Conservation (phyloP, 2,113 vertebrate genomes). For the Alaudala cheleensis region DNA sequence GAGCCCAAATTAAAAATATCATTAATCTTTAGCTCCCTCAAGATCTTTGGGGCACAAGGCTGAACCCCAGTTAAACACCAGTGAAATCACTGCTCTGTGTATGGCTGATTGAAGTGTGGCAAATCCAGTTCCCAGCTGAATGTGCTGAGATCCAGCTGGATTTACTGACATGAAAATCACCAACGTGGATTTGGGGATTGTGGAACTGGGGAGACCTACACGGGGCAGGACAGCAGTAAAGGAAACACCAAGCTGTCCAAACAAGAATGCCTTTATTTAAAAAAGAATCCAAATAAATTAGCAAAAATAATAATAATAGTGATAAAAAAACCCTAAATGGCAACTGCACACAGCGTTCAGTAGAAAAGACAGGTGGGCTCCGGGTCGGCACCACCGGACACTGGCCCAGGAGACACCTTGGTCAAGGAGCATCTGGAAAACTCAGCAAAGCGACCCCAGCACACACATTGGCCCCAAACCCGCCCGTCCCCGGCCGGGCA, state of each 20-base stretch:
- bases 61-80: neutral
- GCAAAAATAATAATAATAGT: slow-evolving; percentile 82
- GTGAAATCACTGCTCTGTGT: neutral
- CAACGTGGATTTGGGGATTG: neutral
- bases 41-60: neutral
- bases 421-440: slow-evolving; percentile 84
- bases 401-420: slow-evolving; percentile 83
- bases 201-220: neutral
- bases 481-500: neutral
- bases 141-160: neutral
- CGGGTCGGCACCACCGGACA: neutral
- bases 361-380: slow-evolving; percentile 58
- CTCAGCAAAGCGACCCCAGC: slow-evolving; percentile 39
- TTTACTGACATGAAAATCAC: neutral
- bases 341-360: slow-evolving; percentile 84
- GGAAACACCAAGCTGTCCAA: neutral
- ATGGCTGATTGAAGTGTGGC: neutral
- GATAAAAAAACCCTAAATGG: slow-evolving; percentile 75
- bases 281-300: slow-evolving; percentile 92
- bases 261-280: slow-evolving; percentile 90
- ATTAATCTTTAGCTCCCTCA: neutral
- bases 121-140: neutral
- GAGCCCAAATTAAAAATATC: neutral
- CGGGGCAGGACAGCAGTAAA: neutral
- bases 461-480: slow-evolving; percentile 70